Evolutionary conservation across 2,888 invertebrate species (phyloP), one percentile per base, ranked within the genome.

Genomic region (Chrysolina oricalcia): DNA sequence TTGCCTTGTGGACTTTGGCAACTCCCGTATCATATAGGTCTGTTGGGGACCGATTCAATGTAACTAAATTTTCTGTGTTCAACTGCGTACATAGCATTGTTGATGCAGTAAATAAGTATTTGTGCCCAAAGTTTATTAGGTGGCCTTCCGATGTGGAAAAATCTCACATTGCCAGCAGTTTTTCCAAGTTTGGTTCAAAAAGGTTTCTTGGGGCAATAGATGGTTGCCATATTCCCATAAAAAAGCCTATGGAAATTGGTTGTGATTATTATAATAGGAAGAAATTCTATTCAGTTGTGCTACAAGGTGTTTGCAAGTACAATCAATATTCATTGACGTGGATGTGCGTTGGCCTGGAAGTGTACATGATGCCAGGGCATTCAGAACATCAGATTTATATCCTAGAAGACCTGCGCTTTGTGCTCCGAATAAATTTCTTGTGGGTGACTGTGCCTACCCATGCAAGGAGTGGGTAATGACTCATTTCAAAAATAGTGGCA

Each of bases 201-300:
- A 23, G 56, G 4, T 15, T 67, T 23, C 19, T 67, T 46, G 67
- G 67, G n/a, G 67, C 46, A 23, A 48, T 67, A 46, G 48, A 67
- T 48, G 67, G 67, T 67, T 67, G 67, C 48, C 48, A 67, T 48
- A 48, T 67, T 48, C 50, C 67, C 21, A 67, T 67, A 17, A 48
- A 23, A 48, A 67, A 15, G n/a, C 67, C 50, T 17, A n/a, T n/a
- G n/a, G n/a, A n/a, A n/a, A n/a, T n/a, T n/a, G n/a, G n/a, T n/a
- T n/a, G n/a, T n/a, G n/a, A n/a, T n/a, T n/a, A n/a, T n/a, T n/a
- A n/a, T n/a, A n/a, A n/a, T n/a, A n/a, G n/a, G n/a, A n/a, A n/a
- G n/a, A n/a, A n/a, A n/a, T n/a, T n/a, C n/a, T n/a, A n/a, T n/a
- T n/a, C n/a, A n/a, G n/a, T n/a, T n/a, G n/a, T n/a, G n/a, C n/a